A percentile compares a stretch with the other conserved stretches of the same genome.
Conservation (phyloP, 2,797 vertebrate genomes). For the Euthynnus affinis region DNA sequence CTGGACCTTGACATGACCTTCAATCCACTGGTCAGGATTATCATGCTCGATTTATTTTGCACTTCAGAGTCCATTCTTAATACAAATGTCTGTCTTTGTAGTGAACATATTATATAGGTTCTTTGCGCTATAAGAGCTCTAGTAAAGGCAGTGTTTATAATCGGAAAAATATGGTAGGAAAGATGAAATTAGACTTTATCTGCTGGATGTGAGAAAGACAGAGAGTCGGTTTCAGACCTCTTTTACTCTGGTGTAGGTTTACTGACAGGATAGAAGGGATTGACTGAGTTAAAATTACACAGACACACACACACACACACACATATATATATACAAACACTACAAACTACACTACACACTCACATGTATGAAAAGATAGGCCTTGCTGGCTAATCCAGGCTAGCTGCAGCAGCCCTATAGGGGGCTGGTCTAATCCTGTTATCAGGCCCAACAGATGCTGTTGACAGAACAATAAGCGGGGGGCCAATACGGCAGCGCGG, state of each 20-base stretch:
- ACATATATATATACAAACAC: slow-evolving; percentile 31
- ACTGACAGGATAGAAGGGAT: slow-evolving; percentile 52
- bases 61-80: slow-evolving; percentile 30
- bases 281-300: slow-evolving; percentile 54
- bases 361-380: slow-evolving; percentile 62
- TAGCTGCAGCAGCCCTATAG: slow-evolving; percentile 68
- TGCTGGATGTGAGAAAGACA: slow-evolving; percentile 21
- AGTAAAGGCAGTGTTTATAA: slow-evolving; percentile 12
- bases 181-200: slow-evolving; percentile 33
- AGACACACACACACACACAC: slow-evolving; percentile 37
- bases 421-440: slow-evolving; percentile 84
- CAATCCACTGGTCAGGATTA: slow-evolving; percentile 38
- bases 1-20: slow-evolving; percentile 69
- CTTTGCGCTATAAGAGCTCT: neutral
- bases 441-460: slow-evolving; percentile 84
- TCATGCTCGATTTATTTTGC: slow-evolving; percentile 36
- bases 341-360: slow-evolving; percentile 31
- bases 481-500: slow-evolving; percentile 69
- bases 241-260: slow-evolving; percentile 28
- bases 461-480: slow-evolving; percentile 82
- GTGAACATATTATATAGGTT: neutral
- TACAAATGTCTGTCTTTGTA: slow-evolving; percentile 23
- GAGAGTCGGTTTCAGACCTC: slow-evolving; percentile 31
- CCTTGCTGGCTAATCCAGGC: slow-evolving; percentile 72
- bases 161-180: slow-evolving; percentile 9